Evolutionary conservation across 2,113 vertebrate genomes (phyloP).

Genomic region (Nestor notabilis): DNA sequence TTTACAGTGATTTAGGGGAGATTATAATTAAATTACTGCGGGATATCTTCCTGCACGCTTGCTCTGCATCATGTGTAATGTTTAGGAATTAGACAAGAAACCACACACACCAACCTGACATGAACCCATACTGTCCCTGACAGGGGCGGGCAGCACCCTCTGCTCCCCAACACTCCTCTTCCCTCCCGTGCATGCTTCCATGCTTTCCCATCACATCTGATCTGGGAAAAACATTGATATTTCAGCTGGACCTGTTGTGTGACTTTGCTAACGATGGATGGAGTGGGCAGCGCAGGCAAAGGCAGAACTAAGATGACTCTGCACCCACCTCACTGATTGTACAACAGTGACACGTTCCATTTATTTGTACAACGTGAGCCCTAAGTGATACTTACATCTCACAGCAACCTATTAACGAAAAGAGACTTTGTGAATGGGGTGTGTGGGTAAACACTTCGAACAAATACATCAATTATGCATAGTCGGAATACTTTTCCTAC

Average conservation of each 20-base stretch:
- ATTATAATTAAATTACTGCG: neutral
- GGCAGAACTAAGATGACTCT: neutral
- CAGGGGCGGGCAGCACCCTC: neutral
- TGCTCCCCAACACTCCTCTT: neutral
- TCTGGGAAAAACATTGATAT: neutral
- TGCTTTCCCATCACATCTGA: neutral
- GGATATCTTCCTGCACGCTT: neutral
- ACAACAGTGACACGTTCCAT: neutral
- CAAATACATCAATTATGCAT: conserved; percentile 59
- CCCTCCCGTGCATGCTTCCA: neutral
- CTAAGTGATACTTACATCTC: conserved; percentile 13
- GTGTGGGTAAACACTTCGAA: conserved; percentile 52
- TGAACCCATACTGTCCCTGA: accelerated
- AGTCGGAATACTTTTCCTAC: conserved; percentile 11
- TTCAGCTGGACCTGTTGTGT: neutral
- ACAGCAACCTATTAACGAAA: conserved; percentile 21
- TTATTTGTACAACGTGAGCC: conserved; percentile 7
- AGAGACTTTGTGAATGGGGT: conserved; percentile 42
- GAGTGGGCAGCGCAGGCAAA: neutral
- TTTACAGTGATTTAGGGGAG: neutral
- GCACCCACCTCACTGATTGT: neutral
- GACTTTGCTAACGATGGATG: neutral
- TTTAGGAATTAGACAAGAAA: neutral
- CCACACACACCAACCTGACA: neutral
- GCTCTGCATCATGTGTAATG: neutral